Base-by-base conservation (phyloP, 2,113 vertebrate species). In the Clarias batrachus region DNA sequence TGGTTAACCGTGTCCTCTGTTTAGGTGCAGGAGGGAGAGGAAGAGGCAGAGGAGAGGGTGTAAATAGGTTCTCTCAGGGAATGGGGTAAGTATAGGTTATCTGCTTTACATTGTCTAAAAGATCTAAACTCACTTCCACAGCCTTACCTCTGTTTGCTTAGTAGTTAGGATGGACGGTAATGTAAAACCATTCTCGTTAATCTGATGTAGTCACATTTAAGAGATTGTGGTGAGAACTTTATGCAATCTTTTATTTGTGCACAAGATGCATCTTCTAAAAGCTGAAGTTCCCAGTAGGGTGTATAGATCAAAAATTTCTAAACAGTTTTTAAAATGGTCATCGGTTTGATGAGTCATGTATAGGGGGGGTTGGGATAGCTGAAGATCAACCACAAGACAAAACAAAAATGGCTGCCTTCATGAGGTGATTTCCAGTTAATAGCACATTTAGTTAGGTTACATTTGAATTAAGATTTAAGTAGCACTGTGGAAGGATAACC, bases 21-120 rank as follows among this genome's bases (percentile, higher is more conserved):
- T 70, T 87, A 98, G 97, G 96, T 85, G 95, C 92, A 92, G 97
- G 92, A 48, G 94, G 93, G 89, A 95, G 96, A 88, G 96, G 96
- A 87, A 95, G 97, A 95, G 97, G 96, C 88, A 95, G 97, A 95
- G 97, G 96, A 93, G 91, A 94, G 92, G 94, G 90, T 56, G 97
- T 95, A 90, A 96, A 95, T 94, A 96, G 97, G 93, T 97, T 98
- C 94, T 97, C 95, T 84, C 97, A 97, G 94, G 96, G 96, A 94
- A 97, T 99, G 95, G 97, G 97, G 98, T 99, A 96, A 96, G 96
- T 48, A 1, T 70, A n/a, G 14, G 37, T 70, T 33, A 41, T 73
- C 21, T 48, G 14, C 6, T 7, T 63, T 81, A 10, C 60, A 48
- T 74, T 54, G 56, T 59, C 80, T 74, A 25, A 54, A 8, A 48